Percentiles rank a stretch among this genome's conserved stretches.
phyloP scores from a whole-genome alignment of 2,113 vertebrate genomes.

The Oncorhynchus masou region DNA sequence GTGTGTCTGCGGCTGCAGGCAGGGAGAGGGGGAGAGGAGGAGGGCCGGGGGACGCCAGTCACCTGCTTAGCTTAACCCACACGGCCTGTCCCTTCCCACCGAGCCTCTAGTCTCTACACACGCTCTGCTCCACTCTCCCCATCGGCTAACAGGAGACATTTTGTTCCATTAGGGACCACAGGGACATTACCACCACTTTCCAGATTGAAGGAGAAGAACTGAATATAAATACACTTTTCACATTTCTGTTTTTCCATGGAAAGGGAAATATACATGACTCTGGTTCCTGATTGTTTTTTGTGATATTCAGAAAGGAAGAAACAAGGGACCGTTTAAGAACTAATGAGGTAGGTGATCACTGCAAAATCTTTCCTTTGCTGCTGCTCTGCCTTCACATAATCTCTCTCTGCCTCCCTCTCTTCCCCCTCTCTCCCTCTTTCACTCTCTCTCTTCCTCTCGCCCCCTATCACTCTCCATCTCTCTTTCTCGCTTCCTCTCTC shows the following conservation, averaged over 20 bases:
- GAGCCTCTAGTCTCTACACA: slow-evolving; percentile 65
- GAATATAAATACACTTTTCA: slow-evolving; percentile 48
- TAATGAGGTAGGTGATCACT: slow-evolving; percentile 81
- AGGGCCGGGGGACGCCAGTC: slow-evolving; percentile 74
- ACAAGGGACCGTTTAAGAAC: slow-evolving; percentile 64
- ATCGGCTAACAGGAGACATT: slow-evolving; percentile 85
- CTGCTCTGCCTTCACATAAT: slow-evolving; percentile 55
- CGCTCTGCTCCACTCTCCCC: slow-evolving; percentile 48
- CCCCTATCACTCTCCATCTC: slow-evolving; percentile 30
- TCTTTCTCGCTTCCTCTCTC: slow-evolving; percentile 57
- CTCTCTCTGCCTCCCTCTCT: slow-evolving; percentile 24
- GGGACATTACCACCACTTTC: slow-evolving; percentile 66
- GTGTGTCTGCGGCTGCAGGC: slow-evolving; percentile 78
- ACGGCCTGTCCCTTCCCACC: slow-evolving; percentile 76
- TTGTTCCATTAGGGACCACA: slow-evolving; percentile 74
- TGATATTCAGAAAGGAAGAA: slow-evolving; percentile 52
- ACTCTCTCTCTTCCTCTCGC: slow-evolving; percentile 11
- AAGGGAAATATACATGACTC: slow-evolving; percentile 51
- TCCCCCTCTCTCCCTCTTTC: slow-evolving; percentile 14
- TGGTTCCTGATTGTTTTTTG: slow-evolving; percentile 48
- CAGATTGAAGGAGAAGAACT: slow-evolving; percentile 39
- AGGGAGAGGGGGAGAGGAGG: slow-evolving; percentile 74
- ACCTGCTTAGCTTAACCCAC: slow-evolving; percentile 79
- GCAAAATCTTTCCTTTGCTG: slow-evolving; percentile 42
- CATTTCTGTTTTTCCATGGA: slow-evolving; percentile 38